These are phyloP conservation scores for Homarus gammarus DNA, from an alignment of 2,888 invertebrate genomes.

Conservation along the genomic window DNA sequence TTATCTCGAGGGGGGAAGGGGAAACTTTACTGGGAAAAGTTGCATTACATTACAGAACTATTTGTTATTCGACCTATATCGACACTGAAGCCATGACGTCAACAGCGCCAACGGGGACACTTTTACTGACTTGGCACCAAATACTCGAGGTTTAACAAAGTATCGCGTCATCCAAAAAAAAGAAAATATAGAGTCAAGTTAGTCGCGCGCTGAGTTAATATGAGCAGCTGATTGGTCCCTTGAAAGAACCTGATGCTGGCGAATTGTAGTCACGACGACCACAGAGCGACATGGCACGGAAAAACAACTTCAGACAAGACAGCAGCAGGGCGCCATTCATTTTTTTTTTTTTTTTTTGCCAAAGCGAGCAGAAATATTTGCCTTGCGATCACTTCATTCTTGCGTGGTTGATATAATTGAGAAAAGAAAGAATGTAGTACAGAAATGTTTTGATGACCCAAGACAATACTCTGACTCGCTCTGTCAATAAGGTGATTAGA, in stretches of 20 bases:
- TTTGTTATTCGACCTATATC: no score
- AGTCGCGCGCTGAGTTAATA: background rate
- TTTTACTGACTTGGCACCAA: no score
- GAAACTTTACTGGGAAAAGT: no score
- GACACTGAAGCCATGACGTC: no score
- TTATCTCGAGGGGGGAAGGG: no score
- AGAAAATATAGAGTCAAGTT: no score
- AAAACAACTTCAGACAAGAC: background rate
- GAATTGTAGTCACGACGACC: background rate
- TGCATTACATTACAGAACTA: no score
- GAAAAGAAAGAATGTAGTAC: no score
- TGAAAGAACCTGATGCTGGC: background rate
- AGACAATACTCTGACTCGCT: background rate
- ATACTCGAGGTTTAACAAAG: no score
- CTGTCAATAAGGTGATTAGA: background rate
- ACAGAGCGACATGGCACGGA: background rate
- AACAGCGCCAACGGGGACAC: no score
- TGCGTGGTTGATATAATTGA: no score
- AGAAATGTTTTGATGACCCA: no score
- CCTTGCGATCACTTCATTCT: background rate
- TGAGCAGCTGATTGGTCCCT: background rate
- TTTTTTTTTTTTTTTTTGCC: background rate
- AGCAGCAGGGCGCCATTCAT: background rate
- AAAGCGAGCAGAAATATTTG: background rate
- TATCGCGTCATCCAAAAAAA: slow-evolving; percentile 8